Evolutionary conservation across 2,888 invertebrate genomes (phyloP).

Genomic region (Conops quadrifasciatus): DNA sequence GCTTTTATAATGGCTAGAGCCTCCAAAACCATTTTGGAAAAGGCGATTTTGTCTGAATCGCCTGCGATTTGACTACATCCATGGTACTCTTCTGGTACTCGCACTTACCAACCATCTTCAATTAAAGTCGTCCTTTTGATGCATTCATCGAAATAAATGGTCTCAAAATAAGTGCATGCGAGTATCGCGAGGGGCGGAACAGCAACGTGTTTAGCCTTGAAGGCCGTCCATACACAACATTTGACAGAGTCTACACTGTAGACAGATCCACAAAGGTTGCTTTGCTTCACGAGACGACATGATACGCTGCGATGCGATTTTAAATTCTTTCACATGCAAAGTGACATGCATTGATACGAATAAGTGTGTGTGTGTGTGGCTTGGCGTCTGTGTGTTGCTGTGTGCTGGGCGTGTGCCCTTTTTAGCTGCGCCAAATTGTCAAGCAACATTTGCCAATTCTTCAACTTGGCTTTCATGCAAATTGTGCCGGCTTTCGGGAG

Average conservation of each 20-base stretch:
- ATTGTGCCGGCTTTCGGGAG: background rate
- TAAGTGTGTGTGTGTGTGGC: slow-evolving; percentile 19
- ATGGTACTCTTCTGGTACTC: too few species aligned
- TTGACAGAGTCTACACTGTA: too few species aligned
- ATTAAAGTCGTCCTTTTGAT: too few species aligned
- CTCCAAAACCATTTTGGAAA: too few species aligned
- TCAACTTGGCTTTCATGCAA: slow-evolving; percentile 25
- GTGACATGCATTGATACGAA: background rate
- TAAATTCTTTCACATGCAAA: background rate
- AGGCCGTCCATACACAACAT: background rate
- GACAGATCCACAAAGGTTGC: background rate
- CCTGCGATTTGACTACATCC: too few species aligned
- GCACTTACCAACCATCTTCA: too few species aligned
- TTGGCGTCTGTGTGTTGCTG: slow-evolving; percentile 2
- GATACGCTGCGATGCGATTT: background rate
- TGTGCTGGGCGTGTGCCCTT: slow-evolving; percentile 11
- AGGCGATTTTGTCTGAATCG: too few species aligned
- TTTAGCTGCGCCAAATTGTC: slow-evolving; percentile 11
- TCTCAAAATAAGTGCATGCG: too few species aligned
- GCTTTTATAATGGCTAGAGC: too few species aligned
- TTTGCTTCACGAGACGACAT: background rate
- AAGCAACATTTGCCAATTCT: slow-evolving; percentile 29
- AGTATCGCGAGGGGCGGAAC: background rate
- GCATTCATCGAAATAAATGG: too few species aligned
- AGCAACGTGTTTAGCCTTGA: too few species aligned